Evolutionary conservation across 2,888 invertebrate species (phyloP), one percentile per base, ranked within the genome.

Genomic region (Nymphalis c-album): DNA sequence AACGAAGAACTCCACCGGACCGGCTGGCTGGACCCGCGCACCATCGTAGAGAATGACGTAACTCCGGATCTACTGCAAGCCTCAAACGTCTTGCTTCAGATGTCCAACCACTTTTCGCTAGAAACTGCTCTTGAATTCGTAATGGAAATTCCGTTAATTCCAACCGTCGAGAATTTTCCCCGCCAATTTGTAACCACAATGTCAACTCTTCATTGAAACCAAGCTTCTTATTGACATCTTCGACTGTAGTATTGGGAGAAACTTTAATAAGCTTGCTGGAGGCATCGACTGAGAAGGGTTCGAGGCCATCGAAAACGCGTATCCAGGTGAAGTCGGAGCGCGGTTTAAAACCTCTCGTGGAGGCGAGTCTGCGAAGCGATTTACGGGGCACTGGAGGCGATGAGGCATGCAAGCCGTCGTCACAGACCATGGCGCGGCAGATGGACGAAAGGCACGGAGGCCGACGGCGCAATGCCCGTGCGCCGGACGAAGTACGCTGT

Each of bases 41-140:
- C 88, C 95, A 94, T 58, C 94, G 90, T 70, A 95, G 82, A 68
- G 94, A 88, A 83, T 94, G 93, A 53, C 94, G 90, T 69, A 95
- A 83, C 78, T 95, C 94, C 35, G 94, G 94, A 83, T 95, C 95
- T 68, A 95, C 94, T 16, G 95, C 94, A 69, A 95, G 84, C 55
- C 95, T 89, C 45, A 93, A 85, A 71, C 95, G 88, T 64, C 95
- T 87, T 20, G 94, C 93, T 75, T 90, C 83, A 60, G 94, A 94
- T 63, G 86, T 86, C 90, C 94, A 95, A 8, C 95, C 95, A 65
- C 94, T 88, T 51, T 87, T 90, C 61, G 89, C 90, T 69, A 95
- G 87, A 82, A 93, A 93, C 71, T 94, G 92, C 77, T 95, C 94
- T 80, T 95, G 95, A 70, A 94, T 90, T 68, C 93, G 85, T 68